phyloP scores from a whole-genome alignment of 2,797 vertebrate species.

The Echeneis naucrates region DNA sequence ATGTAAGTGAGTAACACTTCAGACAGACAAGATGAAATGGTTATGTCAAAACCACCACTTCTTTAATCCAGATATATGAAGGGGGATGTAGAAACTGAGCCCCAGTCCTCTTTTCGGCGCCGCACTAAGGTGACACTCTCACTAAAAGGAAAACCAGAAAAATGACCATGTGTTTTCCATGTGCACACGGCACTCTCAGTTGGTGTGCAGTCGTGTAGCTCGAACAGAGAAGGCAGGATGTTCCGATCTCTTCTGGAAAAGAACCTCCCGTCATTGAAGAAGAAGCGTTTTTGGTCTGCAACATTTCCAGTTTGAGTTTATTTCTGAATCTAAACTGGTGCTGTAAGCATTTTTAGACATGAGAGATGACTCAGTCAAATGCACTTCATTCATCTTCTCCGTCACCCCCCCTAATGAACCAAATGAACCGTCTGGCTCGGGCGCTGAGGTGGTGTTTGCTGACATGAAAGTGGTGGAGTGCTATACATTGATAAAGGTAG shows the following conservation, averaged over 20 bases:
- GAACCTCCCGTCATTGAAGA: constrained; percentile 13
- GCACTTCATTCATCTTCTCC: not conserved
- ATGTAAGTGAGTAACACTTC: constrained; percentile 46
- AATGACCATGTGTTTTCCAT: constrained; percentile 27
- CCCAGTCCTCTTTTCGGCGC: not conserved
- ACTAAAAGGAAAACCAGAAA: constrained; percentile 5
- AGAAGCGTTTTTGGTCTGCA: not conserved
- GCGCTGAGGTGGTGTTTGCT: constrained; percentile 31
- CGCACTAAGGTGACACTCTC: not conserved
- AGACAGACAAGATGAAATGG: constrained; percentile 57
- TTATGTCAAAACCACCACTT: constrained; percentile 55
- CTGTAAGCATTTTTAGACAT: not conserved
- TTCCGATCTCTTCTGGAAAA: constrained; percentile 1
- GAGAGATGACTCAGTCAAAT: constrained; percentile 4
- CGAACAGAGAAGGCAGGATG: constrained; percentile 1
- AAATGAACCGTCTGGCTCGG: constrained; percentile 21
- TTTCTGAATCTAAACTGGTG: not conserved
- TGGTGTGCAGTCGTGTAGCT: constrained; percentile 1
- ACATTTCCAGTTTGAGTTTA: constrained; percentile 9
- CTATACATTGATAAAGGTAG: constrained; percentile 30
- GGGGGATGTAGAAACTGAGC: constrained; percentile 44
- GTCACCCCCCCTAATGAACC: constrained; percentile 11
- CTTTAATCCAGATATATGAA: constrained; percentile 64
- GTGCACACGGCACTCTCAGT: not conserved
- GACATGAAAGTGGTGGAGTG: constrained; percentile 23